These are phyloP conservation scores for Bombus picipes DNA, from an alignment of 1,140 invertebrate species.

Conservation along the genomic window DNA sequence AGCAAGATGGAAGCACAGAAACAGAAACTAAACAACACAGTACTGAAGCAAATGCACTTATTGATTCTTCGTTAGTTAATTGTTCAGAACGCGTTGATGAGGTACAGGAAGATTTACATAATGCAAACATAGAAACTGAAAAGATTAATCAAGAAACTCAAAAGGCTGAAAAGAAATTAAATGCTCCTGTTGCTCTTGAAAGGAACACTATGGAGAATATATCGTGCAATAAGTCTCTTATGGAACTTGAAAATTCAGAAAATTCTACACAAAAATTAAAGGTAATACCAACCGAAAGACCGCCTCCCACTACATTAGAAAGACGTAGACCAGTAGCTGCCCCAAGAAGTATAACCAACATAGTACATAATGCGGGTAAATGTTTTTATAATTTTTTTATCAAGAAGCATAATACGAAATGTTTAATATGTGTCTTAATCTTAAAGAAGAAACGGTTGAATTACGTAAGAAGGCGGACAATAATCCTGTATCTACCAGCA, in stretches of 20 bases:
- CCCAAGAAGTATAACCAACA: constrained; percentile 82
- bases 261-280: constrained; percentile 62
- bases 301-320: constrained; percentile 73
- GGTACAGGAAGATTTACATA: constrained; percentile 43
- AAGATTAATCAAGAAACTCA: constrained; percentile 54
- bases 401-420: not conserved
- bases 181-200: constrained; percentile 33
- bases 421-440: constrained; percentile 13
- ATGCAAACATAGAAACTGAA: constrained; percentile 54
- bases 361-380: constrained; percentile 66
- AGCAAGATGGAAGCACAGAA: constrained; percentile 48
- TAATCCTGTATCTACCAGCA: constrained; percentile 41
- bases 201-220: constrained; percentile 23
- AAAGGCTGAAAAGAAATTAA: constrained; percentile 50
- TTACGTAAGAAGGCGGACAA: constrained; percentile 76
- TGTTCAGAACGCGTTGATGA: constrained; percentile 38
- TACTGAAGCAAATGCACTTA: constrained; percentile 35
- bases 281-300: constrained; percentile 74
- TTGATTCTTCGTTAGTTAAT: constrained; percentile 29
- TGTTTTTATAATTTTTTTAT: constrained; percentile 1
- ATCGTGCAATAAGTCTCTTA: constrained; percentile 51
- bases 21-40: constrained; percentile 47
- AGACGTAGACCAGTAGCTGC: constrained; percentile 81
- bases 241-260: constrained; percentile 62
- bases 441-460: constrained; percentile 76